Percentiles rank a stretch among this genome's conserved stretches.
phyloP scores from a whole-genome alignment of 2,797 vertebrate genomes.

The Sitta carolinensis region DNA sequence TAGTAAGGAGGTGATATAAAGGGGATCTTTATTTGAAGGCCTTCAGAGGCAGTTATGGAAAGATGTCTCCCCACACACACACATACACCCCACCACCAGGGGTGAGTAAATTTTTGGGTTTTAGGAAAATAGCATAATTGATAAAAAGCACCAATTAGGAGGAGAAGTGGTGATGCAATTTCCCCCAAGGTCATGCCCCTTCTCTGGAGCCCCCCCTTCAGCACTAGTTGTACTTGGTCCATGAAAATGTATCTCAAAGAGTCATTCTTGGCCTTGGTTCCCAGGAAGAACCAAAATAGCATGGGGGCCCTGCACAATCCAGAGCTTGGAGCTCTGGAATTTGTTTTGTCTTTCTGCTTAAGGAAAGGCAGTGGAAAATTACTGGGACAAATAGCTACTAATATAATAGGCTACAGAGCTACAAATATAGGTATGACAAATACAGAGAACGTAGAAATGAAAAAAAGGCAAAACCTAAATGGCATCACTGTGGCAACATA shows the following conservation, averaged over 20 bases:
- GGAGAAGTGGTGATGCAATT: neutral
- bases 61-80: too few relatives aligned
- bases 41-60: neutral
- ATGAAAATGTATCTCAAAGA: rapidly evolving
- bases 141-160: neutral
- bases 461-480: neutral
- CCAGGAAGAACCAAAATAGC: neutral
- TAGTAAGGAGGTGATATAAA: neutral
- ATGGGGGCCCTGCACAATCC: rapidly evolving
- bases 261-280: neutral
- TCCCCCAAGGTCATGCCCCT: too few relatives aligned
- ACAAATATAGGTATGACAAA: neutral
- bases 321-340: neutral
- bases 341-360: neutral
- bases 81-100: neutral
- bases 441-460: neutral
- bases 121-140: neutral
- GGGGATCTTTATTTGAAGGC: neutral
- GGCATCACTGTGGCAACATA: neutral
- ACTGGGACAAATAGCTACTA: neutral
- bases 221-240: neutral
- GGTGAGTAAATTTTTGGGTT: too few relatives aligned
- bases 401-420: neutral
- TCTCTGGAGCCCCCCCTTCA: too few relatives aligned
- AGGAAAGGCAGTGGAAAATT: neutral